Conservation (phyloP, 2,797 vertebrate genomes). For the Sebastes flavidus region DNA sequence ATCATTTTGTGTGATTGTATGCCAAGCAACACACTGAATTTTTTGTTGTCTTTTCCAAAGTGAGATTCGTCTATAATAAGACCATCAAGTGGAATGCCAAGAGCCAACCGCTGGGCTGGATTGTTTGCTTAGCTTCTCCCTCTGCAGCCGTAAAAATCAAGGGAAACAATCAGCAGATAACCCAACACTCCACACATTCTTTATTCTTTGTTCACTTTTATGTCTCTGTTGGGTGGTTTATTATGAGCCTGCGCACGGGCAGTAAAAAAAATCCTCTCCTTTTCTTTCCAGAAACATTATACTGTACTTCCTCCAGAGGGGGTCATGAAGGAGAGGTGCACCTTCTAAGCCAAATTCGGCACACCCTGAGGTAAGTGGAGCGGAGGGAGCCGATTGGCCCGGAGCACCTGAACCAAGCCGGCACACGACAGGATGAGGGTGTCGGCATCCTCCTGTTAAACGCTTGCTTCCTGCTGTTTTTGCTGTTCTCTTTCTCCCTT, state of each 20-base stretch:
- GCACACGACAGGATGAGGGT: conserved; percentile 96
- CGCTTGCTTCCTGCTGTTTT: conserved; percentile 90
- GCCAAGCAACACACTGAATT: conserved; percentile 52
- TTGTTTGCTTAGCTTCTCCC: conserved; percentile 66
- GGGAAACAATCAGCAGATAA: conserved; percentile 70
- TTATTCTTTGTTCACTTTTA: conserved; percentile 67
- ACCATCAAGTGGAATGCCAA: conserved; percentile 54
- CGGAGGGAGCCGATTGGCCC: conserved; percentile 64
- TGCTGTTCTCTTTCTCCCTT: conserved; percentile 61
- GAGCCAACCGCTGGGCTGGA: conserved; percentile 36
- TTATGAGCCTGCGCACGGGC: background rate
- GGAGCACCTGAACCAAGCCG: conserved; percentile 87
- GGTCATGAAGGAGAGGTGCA: conserved; percentile 57
- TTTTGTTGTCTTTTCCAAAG: conserved; percentile 44
- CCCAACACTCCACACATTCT: conserved; percentile 53
- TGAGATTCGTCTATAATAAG: conserved; percentile 37
- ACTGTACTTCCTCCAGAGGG: conserved; percentile 59
- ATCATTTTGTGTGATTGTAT: conserved; percentile 23
- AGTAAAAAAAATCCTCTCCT: conserved; percentile 48
- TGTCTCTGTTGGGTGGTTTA: conserved; percentile 39
- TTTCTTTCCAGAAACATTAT: conserved; percentile 71
- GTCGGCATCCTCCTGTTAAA: conserved; percentile 87
- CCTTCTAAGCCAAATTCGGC: conserved; percentile 84
- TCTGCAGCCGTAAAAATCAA: conserved; percentile 61
- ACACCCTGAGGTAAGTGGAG: conserved; percentile 87